Evolutionary conservation across 2,797 vertebrate genomes (phyloP).

Genomic region (Phoeniculus purpureus): DNA sequence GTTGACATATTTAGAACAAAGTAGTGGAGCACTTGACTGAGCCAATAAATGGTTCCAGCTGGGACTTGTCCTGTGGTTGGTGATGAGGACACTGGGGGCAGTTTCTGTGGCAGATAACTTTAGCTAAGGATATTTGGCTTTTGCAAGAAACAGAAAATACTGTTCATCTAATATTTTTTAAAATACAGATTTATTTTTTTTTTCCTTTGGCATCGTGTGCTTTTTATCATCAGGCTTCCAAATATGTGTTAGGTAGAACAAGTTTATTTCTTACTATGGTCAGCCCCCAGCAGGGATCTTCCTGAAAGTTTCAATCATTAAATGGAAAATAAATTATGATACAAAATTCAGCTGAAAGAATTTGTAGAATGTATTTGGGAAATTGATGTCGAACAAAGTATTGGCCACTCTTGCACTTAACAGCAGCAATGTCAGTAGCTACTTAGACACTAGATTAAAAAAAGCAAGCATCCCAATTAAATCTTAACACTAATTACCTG

Average conservation of each 20-base stretch:
- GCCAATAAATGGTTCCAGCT: conserved; percentile 72
- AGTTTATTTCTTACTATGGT: background rate
- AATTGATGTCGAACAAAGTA: background rate
- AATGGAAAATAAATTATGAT: background rate
- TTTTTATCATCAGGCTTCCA: background rate
- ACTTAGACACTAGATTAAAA: background rate
- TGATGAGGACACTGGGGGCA: conserved; percentile 20
- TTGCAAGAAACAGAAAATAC: background rate
- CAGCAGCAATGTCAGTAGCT: background rate
- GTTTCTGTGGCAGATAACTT: conserved; percentile 9
- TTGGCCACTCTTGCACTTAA: background rate
- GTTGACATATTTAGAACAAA: conserved; percentile 73
- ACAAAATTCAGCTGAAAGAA: background rate
- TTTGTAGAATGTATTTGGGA: background rate
- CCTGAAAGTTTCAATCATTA: background rate
- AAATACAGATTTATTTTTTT: background rate
- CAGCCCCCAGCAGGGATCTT: background rate
- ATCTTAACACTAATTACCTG: background rate
- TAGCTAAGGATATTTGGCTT: background rate
- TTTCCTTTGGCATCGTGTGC: background rate
- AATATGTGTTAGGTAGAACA: accelerated
- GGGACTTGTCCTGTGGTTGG: conserved; percentile 54
- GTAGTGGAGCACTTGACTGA: conserved; percentile 60
- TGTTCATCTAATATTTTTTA: background rate
- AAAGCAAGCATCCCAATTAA: background rate